Conservation (phyloP, 1,140 invertebrate species). For the Rhyzopertha dominica region DNA sequence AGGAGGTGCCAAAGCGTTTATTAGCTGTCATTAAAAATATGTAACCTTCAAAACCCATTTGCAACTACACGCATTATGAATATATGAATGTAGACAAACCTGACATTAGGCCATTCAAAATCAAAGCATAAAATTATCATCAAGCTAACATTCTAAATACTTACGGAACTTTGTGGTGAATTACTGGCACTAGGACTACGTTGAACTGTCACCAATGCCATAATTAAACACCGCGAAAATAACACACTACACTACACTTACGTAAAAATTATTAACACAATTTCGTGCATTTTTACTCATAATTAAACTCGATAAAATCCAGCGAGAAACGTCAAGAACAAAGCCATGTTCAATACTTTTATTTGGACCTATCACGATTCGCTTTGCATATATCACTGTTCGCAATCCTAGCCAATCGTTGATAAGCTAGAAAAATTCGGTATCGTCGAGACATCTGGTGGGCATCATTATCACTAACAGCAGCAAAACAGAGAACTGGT, state of each 20-base stretch:
- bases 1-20: neutral
- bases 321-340: conserved; percentile 23
- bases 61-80: neutral
- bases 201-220: conserved; percentile 68
- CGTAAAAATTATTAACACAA: no score
- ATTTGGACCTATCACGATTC: conserved; percentile 17
- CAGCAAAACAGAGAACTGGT: no score
- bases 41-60: neutral
- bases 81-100: neutral
- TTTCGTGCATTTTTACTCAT: no score
- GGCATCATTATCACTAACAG: no score
- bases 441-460: no score
- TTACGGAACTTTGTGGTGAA: conserved; percentile 57
- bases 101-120: conserved; percentile 5
- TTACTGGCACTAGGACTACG: conserved; percentile 63
- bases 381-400: no score
- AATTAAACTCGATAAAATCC: neutral
- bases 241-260: no score
- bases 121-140: neutral
- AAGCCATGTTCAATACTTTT: conserved; percentile 25
- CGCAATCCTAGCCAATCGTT: no score
- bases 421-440: no score
- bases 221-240: conserved; percentile 30
- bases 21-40: conserved; percentile 1
- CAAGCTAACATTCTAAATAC: conserved; percentile 15